Evolutionary conservation across 1,140 invertebrate species (phyloP).

Genomic region (Drosophila mayri): DNA sequence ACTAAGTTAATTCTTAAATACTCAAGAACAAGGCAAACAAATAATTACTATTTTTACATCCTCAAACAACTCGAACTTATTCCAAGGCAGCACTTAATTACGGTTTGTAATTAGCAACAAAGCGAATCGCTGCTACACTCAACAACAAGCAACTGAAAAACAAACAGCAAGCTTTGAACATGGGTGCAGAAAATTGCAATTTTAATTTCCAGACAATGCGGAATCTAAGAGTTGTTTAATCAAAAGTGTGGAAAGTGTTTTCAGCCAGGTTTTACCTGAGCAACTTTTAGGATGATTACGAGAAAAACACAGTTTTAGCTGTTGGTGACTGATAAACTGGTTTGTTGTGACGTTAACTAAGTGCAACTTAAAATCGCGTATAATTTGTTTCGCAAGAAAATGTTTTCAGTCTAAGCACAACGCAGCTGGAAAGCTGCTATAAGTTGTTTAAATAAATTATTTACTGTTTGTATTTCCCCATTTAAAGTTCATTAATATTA

Average conservation of each 20-base stretch:
- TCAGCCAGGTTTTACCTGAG: background rate
- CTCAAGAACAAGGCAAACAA: slow-evolving; percentile 2
- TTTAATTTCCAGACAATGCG: background rate
- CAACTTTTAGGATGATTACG: background rate
- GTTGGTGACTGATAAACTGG: slow-evolving; percentile 14
- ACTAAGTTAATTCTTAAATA: background rate
- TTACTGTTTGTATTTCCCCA: background rate
- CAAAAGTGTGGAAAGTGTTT: slow-evolving; percentile 23
- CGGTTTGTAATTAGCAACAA: slow-evolving; percentile 17
- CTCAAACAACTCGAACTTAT: background rate
- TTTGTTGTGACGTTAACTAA: slow-evolving; percentile 10
- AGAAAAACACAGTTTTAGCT: background rate
- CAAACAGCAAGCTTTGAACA: slow-evolving; percentile 5
- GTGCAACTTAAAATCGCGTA: slow-evolving; percentile 2
- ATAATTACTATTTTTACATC: background rate
- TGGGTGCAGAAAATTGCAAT: slow-evolving; percentile 19
- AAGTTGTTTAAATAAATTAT: background rate
- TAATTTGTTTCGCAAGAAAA: background rate
- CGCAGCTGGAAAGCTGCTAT: background rate
- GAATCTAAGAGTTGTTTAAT: slow-evolving; percentile 3
- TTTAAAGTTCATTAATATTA: background rate
- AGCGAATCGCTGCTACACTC: background rate
- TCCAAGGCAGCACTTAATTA: slow-evolving; percentile 1
- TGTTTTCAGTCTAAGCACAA: background rate
- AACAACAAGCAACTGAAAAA: slow-evolving; percentile 4